Percentiles rank a stretch among this genome's conserved stretches.
Conservation (phyloP, 30 jellyfish, hydroid and myxozoan genomes). For the Hydractinia symbiolongicarpus region DNA sequence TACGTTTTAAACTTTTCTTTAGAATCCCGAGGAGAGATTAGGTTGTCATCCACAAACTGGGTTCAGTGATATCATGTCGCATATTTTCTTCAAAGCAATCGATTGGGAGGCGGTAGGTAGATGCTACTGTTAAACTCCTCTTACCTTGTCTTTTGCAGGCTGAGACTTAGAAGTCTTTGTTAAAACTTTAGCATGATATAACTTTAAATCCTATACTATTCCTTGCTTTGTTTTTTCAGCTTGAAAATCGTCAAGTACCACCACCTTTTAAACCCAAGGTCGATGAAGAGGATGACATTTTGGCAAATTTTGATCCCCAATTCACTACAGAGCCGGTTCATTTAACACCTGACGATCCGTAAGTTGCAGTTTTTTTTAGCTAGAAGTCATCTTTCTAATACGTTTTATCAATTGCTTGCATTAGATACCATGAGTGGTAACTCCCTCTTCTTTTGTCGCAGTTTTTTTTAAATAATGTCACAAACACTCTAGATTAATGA, state of each 20-base stretch:
- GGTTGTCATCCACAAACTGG: slow-evolving; percentile 99
- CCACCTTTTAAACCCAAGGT: slow-evolving; percentile 95
- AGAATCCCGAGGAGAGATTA: slow-evolving; percentile 92
- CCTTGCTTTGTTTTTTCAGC: slow-evolving; percentile 40
- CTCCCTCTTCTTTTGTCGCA: too few species aligned
- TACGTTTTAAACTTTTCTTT: neutral
- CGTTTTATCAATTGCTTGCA: neutral
- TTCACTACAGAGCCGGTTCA: slow-evolving; percentile 95
- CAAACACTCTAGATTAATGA: neutral
- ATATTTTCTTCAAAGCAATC: slow-evolving; percentile 76
- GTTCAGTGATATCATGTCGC: slow-evolving; percentile 88
- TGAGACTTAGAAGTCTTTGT: neutral
- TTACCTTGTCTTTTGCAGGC: neutral
- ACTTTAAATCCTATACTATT: neutral
- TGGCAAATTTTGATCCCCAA: slow-evolving; percentile 93
- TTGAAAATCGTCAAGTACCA: slow-evolving; percentile 80
- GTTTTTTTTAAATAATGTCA: neutral
- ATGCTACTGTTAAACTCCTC: neutral
- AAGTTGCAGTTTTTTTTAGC: slow-evolving; percentile 16
- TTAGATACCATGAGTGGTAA: too few species aligned
- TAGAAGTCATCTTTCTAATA: neutral
- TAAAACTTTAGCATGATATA: neutral
- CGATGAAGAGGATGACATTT: slow-evolving; percentile 64
- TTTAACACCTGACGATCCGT: slow-evolving; percentile 98
- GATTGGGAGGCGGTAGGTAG: slow-evolving; percentile 98